Evolutionary conservation across 2,797 vertebrate species (phyloP).

Genomic region (Acanthopagrus latus): DNA sequence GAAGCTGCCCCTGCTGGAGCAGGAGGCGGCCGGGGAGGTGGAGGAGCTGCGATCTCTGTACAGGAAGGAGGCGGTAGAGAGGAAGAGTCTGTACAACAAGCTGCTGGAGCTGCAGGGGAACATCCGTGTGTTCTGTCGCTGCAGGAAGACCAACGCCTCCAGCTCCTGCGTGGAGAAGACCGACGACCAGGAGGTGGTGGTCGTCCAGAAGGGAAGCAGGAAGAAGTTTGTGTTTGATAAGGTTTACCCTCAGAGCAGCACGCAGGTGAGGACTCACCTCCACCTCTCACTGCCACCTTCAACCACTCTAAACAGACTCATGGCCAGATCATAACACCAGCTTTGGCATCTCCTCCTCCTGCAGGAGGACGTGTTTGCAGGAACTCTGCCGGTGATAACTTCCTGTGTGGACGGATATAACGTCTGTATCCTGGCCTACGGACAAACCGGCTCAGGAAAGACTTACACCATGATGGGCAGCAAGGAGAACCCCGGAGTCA

Average conservation of each 20-base stretch:
- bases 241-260: constrained; percentile 72
- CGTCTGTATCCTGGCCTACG: constrained; percentile 80
- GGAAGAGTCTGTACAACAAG: constrained; percentile 77
- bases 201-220: constrained; percentile 68
- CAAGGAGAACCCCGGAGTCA: constrained; percentile 78
- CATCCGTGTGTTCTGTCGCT: constrained; percentile 80
- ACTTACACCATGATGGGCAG: constrained; percentile 83
- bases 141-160: constrained; percentile 55
- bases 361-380: constrained; percentile 79
- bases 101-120: constrained; percentile 82
- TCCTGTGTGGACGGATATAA: constrained; percentile 82
- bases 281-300: neutral
- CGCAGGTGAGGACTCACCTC: constrained; percentile 69
- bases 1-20: constrained; percentile 47
- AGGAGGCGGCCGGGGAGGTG: constrained; percentile 41
- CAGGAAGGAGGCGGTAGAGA: constrained; percentile 75
- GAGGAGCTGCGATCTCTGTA: constrained; percentile 75
- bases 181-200: constrained; percentile 72
- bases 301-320: neutral
- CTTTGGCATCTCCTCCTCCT: neutral
- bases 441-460: constrained; percentile 83
- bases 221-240: constrained; percentile 81
- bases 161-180: constrained; percentile 64
- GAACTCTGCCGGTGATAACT: constrained; percentile 72
- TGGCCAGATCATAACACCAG: no score